phyloP scores from a whole-genome alignment of 2,113 vertebrate genomes.

The Aptenodytes patagonicus region DNA sequence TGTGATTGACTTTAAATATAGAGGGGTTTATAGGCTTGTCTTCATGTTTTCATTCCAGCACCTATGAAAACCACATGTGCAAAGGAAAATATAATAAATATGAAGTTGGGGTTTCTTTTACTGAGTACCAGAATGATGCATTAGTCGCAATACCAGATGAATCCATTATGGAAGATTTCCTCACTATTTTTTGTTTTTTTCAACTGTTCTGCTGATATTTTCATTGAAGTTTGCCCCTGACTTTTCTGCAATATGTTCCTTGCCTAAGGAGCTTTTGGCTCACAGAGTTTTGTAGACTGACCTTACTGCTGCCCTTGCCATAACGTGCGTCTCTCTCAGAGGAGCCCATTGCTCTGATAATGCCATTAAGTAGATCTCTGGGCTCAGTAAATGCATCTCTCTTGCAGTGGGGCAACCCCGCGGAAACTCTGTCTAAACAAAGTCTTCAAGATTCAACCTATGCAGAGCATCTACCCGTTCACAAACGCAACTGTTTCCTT shows the following conservation, averaged over 20 bases:
- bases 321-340: background rate
- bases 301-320: background rate
- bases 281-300: background rate
- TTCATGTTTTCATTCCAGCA: background rate
- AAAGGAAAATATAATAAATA: background rate
- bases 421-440: background rate
- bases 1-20: background rate
- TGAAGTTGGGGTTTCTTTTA: background rate
- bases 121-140: background rate
- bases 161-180: background rate
- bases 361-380: background rate
- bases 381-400: background rate
- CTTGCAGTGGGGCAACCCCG: background rate
- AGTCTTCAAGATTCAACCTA: background rate
- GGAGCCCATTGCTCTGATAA: background rate
- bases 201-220: background rate
- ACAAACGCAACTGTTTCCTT: background rate
- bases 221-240: background rate
- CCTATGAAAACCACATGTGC: slow-evolving; percentile 6
- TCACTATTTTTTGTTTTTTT: background rate
- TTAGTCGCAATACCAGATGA: background rate
- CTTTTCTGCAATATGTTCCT: background rate
- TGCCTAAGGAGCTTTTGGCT: background rate
- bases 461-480: background rate
- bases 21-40: background rate